Percentiles rank a stretch among this genome's conserved stretches.
phyloP scores from a whole-genome alignment of 2,797 vertebrate genomes.

The Lepus townsendii region DNA sequence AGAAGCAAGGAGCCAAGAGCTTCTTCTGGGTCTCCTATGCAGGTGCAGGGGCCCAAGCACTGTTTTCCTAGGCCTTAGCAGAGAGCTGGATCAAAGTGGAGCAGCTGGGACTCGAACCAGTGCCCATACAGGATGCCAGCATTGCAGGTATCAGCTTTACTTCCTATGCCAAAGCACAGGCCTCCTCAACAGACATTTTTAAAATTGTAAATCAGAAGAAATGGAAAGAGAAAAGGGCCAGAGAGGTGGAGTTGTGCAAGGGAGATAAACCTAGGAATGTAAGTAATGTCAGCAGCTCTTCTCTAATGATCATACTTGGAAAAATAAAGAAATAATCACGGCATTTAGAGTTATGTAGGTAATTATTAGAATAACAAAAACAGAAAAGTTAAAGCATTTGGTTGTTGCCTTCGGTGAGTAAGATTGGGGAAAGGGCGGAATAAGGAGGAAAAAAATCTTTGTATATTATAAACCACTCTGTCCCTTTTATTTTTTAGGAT shows the following conservation, averaged over 20 bases:
- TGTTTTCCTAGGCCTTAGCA: too few species aligned
- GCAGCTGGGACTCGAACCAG: too few species aligned
- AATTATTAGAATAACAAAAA: conserved; percentile 17
- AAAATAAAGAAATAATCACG: not conserved
- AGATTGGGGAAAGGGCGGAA: not conserved
- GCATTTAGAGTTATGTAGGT: not conserved
- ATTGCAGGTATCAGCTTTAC: too few species aligned
- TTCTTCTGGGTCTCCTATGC: too few species aligned
- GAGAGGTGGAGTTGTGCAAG: not conserved
- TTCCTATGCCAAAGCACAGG: too few species aligned
- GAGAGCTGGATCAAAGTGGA: too few species aligned
- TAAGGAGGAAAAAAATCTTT: not conserved
- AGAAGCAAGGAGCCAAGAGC: too few species aligned
- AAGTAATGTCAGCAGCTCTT: not conserved
- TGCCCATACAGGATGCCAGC: too few species aligned
- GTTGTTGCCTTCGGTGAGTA: not conserved
- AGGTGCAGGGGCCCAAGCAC: too few species aligned
- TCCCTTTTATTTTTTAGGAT: conserved; percentile 25
- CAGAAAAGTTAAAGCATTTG: conserved; percentile 16
- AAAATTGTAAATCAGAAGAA: not conserved
- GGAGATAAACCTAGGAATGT: not conserved
- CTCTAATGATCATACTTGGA: not conserved
- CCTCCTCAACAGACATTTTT: too few species aligned
- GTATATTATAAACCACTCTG: conserved; percentile 19
- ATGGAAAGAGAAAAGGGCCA: not conserved